Base-by-base conservation (phyloP, 2,888 invertebrate genomes). In the Apomyelois bistriatella region DNA sequence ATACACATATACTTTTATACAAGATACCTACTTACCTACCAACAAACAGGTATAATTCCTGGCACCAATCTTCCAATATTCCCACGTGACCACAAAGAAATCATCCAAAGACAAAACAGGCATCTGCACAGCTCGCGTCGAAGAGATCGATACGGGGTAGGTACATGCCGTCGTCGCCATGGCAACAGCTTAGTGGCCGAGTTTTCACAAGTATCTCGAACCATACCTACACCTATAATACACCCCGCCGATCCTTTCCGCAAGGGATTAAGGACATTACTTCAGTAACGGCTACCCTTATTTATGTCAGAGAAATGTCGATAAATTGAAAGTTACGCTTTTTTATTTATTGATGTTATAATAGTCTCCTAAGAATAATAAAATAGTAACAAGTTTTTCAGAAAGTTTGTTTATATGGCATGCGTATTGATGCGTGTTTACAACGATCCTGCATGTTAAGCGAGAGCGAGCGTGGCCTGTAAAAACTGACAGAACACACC, bases 171-270 rank as follows among this genome's bases (percentile, higher is more conserved):
- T 57, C 56, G 72, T 74, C 65, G 52, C 69, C 70, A 72, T 72
- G 69, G 69, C 38, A 61, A 72, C 57, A 62, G 61, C 65, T 65
- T 58, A 58, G 61, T 67, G 66, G 58, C 68, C 64, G 59, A 69
- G 56, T 66, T 67, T 52, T 55, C 36, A 30, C 41, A 47, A 43
- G 51, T 43, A 16, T 12, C 22, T 22, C 16, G 12, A 32, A 35
- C 40, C 40, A 16, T 51, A 42, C 42, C 42, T 43, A 32, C 15
- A 1, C n/a, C 15, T 42, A 40, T 30, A 10, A 6, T 13, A 35
- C 28, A 9, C 16, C 28, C 9, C 10, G 30, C 28, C 38, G 16
- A 41, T n/a, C 35, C 41, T 30, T 17, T 35, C 36, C 30, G 30
- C 15, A 30, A 49, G 40, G 49, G 15, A 30, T 40, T 30, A 30